Conservation (phyloP, 2,797 vertebrate genomes). For the Mareca strepera region DNA sequence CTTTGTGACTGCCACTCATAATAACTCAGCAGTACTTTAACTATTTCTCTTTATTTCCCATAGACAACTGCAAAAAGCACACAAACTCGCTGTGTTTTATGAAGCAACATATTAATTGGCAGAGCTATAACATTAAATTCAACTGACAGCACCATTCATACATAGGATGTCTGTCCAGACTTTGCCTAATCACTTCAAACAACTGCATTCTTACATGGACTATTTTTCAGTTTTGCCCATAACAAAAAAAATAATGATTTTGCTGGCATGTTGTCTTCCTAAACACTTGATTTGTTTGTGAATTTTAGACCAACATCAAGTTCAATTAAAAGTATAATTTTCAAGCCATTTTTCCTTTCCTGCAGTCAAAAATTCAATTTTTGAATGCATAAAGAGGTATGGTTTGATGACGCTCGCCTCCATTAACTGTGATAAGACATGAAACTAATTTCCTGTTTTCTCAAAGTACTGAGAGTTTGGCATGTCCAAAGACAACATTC, state of each 20-base stretch:
- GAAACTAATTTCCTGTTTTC: conserved; percentile 65
- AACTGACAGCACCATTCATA: conserved; percentile 24
- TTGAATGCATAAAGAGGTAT: conserved; percentile 28
- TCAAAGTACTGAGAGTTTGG: conserved; percentile 41
- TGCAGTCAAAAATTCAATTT: not conserved
- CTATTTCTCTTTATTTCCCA: not conserved
- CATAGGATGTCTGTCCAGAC: not conserved
- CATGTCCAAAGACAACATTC: conserved; percentile 49
- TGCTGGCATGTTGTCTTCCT: not conserved
- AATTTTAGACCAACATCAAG: not conserved
- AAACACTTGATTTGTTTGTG: not conserved
- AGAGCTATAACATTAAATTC: conserved; percentile 1
- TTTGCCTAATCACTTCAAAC: not conserved
- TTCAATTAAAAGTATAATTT: conserved; percentile 41
- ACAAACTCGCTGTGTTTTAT: not conserved
- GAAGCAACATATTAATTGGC: not conserved
- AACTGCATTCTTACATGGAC: not conserved
- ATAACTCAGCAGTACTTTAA: not conserved
- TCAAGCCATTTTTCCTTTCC: not conserved
- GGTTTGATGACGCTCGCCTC: conserved; percentile 34
- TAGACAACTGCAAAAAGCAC: not conserved
- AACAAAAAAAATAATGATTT: not conserved
- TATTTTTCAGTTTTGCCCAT: not conserved
- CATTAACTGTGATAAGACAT: conserved; percentile 37
- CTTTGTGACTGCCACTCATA: not conserved